phyloP scores from a whole-genome alignment of 2,888 invertebrate genomes.

The Ecliptopera silaceata region DNA sequence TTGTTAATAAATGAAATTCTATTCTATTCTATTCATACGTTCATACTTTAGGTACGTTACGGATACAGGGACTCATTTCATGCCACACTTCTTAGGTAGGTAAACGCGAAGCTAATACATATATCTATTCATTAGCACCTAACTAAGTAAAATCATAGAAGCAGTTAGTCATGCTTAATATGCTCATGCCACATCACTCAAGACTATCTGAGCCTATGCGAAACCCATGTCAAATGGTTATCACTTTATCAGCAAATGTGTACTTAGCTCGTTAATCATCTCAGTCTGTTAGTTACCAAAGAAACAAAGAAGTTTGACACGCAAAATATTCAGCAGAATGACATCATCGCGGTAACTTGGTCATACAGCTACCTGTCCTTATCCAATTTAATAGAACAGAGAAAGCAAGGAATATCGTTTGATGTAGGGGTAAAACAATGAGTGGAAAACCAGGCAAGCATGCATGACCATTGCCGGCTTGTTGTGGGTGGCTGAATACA shows the following conservation, averaged over 20 bases:
- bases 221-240: slow-evolving; percentile 23
- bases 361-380: slow-evolving; percentile 27
- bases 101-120: too few species aligned
- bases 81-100: too few species aligned
- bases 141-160: too few species aligned
- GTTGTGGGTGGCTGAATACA: slow-evolving; percentile 29
- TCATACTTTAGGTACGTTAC: too few species aligned
- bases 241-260: slow-evolving; percentile 21
- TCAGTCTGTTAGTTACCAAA: slow-evolving; percentile 25
- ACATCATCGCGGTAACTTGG: slow-evolving; percentile 31
- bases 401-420: slow-evolving; percentile 28
- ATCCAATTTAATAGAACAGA: slow-evolving; percentile 24
- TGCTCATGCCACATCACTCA: neutral
- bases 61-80: too few species aligned
- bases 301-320: slow-evolving; percentile 35
- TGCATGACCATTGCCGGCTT: slow-evolving; percentile 32
- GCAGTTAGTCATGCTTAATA: neutral
- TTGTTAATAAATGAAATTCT: too few species aligned
- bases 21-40: too few species aligned
- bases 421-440: slow-evolving; percentile 30
- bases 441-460: slow-evolving; percentile 27
- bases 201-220: neutral
- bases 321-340: slow-evolving; percentile 33
- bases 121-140: neutral
- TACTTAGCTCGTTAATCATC: slow-evolving; percentile 28